Evolutionary conservation across 2,888 invertebrate genomes (phyloP).

Genomic region (Xiphydria camelus): DNA sequence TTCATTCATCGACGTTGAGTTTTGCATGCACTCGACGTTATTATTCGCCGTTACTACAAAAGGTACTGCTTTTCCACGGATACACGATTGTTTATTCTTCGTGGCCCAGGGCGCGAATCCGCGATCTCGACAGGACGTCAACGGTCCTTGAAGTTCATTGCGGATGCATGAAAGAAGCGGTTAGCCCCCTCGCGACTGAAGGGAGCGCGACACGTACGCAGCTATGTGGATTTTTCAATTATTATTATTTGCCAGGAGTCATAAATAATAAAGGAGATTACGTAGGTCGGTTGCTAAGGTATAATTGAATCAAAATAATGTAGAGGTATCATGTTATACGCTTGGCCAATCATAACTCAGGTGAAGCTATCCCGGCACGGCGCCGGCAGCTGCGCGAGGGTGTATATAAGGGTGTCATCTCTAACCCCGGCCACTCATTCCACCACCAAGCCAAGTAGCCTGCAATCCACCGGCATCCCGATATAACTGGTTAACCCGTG

Average conservation of each 20-base stretch:
- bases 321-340: conserved; percentile 50
- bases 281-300: conserved; percentile 42
- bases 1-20: no score
- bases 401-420: conserved; percentile 54
- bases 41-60: no score
- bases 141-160: no score
- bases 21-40: no score
- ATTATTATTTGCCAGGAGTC: conserved; percentile 37
- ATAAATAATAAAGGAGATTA: conserved; percentile 48
- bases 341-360: conserved; percentile 52
- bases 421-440: conserved; percentile 49
- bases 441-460: conserved; percentile 36
- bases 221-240: conserved; percentile 18
- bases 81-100: no score
- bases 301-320: conserved; percentile 55
- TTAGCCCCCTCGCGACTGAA: background rate
- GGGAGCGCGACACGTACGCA: background rate
- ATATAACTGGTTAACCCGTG: no score
- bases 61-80: no score
- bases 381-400: conserved; percentile 45
- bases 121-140: no score
- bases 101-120: no score
- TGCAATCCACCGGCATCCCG: no score
- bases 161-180: no score
- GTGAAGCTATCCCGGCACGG: conserved; percentile 32